Conservation (phyloP, 2,888 invertebrate species). For the Laothoe populi region DNA sequence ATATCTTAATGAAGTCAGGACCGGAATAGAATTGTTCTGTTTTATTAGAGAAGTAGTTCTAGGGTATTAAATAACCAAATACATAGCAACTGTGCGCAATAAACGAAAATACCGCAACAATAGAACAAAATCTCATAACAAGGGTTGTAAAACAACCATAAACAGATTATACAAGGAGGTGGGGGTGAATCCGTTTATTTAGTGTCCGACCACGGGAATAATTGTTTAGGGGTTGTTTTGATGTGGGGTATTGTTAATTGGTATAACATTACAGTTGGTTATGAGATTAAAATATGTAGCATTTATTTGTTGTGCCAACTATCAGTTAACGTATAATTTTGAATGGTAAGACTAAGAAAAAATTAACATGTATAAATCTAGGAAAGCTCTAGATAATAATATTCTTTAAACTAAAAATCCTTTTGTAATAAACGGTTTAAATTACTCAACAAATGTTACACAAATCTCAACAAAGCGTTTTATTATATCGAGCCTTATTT, state of each 20-base stretch:
- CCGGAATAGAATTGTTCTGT: no score
- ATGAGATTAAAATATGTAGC: not conserved
- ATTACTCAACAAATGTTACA: not conserved
- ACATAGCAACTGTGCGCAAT: conserved; percentile 15
- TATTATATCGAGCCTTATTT: not conserved
- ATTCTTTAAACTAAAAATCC: no score
- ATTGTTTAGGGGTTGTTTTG: conserved; percentile 10
- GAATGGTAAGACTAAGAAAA: no score
- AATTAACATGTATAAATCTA: no score
- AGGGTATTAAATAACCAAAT: not conserved
- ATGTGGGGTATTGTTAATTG: conserved; percentile 18
- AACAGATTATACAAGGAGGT: conserved; percentile 25
- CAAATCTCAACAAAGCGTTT: not conserved
- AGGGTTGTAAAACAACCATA: conserved; percentile 26
- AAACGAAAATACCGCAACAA: conserved; percentile 8
- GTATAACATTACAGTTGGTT: conserved; percentile 10
- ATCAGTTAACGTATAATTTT: no score
- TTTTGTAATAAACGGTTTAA: not conserved
- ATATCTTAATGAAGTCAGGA: no score
- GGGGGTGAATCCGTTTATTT: conserved; percentile 23
- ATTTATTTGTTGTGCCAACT: not conserved
- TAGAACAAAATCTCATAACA: conserved; percentile 14
- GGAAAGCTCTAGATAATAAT: no score
- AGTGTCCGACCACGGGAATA: conserved; percentile 14
- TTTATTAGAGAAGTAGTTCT: not conserved